Evolutionary conservation across 2,113 vertebrate species (phyloP), one percentile per base, ranked within the genome.

Genomic region (Asarcornis scutulata): DNA sequence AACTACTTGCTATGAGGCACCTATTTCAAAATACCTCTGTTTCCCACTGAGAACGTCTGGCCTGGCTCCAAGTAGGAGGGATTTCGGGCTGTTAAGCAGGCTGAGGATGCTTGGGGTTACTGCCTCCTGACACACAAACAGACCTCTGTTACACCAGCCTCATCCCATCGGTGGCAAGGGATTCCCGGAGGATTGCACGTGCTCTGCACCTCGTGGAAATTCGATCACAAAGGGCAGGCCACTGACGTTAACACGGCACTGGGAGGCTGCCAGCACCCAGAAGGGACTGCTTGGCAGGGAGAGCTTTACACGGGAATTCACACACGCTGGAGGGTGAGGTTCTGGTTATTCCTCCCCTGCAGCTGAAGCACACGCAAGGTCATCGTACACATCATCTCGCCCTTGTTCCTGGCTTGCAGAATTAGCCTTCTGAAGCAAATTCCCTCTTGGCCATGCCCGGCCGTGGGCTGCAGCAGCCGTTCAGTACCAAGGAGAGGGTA

Each of bases 271-370:
- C 69, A 68, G 75, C 60, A 13, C 27, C 0, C 73, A n/a, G 66
- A 56, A 76, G 32, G 87, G 71, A 40, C 36, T 1, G 12, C 95
- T 46, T 2, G 2, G 46, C 60, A 74, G 64, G 34, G 56, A 77
- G 76, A 94, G 86, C 68, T 69, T 38, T 11, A 2, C 27, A 13
- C 29, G 36, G 42, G 62, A 72, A 44, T 6, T 83, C 52, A 29
- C 0, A 0, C 0, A 2, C 74, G 76, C 42, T 10, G 2, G 3
- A 16, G 10, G 1, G 2, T 4, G 29, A 46, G 29, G 36, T 7
- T 59, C 82, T 56, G 40, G 29, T 59, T 53, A 16, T 52, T 83
- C 67, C 63, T 66, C 53, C 66, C 59, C 56, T 36, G 7, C 40
- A 59, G 53, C 68, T 67, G 62, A 80, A 83, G 74, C 55, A 76